A percentile compares a stretch with the other conserved stretches of the same genome.
Evolutionary conservation across 2,797 vertebrate species (phyloP).

Genomic region (Karalla daura): DNA sequence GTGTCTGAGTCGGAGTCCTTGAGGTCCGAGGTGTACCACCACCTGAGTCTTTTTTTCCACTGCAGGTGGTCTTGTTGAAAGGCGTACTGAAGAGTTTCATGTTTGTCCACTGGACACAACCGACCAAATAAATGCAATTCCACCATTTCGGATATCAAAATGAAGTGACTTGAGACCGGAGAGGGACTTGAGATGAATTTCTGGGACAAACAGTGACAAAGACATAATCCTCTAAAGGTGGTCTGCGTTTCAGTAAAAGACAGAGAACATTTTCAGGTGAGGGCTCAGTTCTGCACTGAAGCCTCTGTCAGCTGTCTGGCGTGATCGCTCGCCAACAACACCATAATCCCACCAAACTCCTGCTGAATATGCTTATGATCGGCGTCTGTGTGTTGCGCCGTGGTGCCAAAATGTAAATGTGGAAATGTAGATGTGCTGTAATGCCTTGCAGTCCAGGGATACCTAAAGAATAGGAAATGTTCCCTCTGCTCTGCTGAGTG

Average conservation of each 20-base stretch:
- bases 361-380: constrained; percentile 51
- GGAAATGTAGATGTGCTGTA: constrained; percentile 51
- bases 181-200: not conserved
- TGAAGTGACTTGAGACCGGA: no score
- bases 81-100: not conserved
- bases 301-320: constrained; percentile 23
- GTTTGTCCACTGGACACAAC: not conserved
- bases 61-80: not conserved
- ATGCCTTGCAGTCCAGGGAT: constrained; percentile 31
- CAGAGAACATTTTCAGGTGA: not conserved
- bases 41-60: no score
- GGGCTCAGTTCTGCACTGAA: constrained; percentile 7
- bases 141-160: no score
- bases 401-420: constrained; percentile 56
- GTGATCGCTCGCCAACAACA: no score
- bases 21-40: no score
- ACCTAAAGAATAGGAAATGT: constrained; percentile 54
- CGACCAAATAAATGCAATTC: no score
- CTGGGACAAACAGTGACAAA: not conserved
- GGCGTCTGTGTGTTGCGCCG: constrained; percentile 45
- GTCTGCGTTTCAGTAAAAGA: constrained; percentile 1
- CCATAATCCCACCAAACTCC: constrained; percentile 19
- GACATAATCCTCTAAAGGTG: not conserved
- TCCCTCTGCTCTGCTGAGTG: constrained; percentile 38
- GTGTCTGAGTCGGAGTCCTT: no score